Base-by-base conservation (phyloP, 2,113 vertebrate species). In the Marcusenius ussheri region DNA sequence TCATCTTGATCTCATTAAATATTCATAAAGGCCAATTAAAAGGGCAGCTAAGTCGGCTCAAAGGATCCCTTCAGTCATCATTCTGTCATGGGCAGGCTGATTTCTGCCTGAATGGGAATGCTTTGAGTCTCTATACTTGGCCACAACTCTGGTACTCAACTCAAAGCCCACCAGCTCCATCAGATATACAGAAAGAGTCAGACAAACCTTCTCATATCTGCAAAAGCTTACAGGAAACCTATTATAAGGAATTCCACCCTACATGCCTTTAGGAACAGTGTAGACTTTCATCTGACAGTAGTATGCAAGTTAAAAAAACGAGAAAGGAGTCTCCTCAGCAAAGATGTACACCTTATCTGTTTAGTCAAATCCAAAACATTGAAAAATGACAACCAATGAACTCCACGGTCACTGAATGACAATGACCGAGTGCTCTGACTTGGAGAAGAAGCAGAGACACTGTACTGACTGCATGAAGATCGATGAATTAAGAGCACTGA, bases 1-100 rank as follows among this genome's bases (percentile, higher is more conserved):
- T 95, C 95, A 96, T 97, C 96, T 96, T 96, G 96, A 97, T 97
- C 97, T 97, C 96, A 98, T 98, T 97, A 97, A 97, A 97, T 97
- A 98, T 99, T 98, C 96, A 99, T 97, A 96, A 97, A 96, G 96
- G 96, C 96, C 97, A 98, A 98, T 99, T 98, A 98, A 97, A 97
- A 96, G 95, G 96, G 96, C 96, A 97, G 96, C 96, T 95, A 96
- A 95, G 95, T 95, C 96, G 95, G 94, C 95, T 94, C 93, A 89
- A 92, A 97, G 95, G 96, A 94, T 92, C 95, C 91, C 94, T 93
- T 96, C 96, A 80, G 74, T 96, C 95, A 96, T 97, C 96, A 97
- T 96, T 91, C 94, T 97, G 95, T 97, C 96, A 96, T 92, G 95
- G 92, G 92, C 94, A 91, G 92, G 93, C 95, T 93, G 94, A 92